Percentiles rank a stretch among this genome's conserved stretches.
These are phyloP conservation scores for Scomberomorus guttatus DNA, from an alignment of 2,797 vertebrate species.

Conservation along the genomic window DNA sequence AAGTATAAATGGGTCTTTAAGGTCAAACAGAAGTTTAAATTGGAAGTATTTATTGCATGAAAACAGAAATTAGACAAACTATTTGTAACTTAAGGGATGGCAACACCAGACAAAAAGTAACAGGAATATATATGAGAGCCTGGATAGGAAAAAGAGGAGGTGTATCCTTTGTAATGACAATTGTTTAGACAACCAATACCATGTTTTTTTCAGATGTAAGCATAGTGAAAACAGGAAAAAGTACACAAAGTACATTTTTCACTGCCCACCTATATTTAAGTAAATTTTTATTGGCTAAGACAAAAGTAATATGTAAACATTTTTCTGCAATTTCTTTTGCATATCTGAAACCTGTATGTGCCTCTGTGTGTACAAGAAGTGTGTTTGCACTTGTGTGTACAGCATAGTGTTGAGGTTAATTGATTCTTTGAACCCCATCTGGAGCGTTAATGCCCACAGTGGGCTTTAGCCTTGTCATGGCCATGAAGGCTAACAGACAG, in stretches of 20 bases:
- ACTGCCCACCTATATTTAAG: background rate
- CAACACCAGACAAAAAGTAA: no score
- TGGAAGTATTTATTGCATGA: no score
- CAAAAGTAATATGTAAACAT: background rate
- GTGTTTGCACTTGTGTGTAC: background rate
- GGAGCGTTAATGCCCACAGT: conserved; percentile 39
- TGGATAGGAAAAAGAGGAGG: no score
- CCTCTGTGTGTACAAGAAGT: background rate
- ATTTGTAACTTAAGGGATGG: background rate
- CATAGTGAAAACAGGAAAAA: background rate
- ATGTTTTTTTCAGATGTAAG: background rate
- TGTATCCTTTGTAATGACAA: no score
- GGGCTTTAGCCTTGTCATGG: conserved; percentile 36
- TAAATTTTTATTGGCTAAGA: background rate
- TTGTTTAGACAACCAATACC: no score
- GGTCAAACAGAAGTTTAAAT: no score
- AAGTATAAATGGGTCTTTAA: no score
- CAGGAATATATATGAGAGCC: no score
- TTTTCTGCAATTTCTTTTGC: background rate
- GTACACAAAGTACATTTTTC: background rate
- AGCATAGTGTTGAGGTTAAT: conserved; percentile 38
- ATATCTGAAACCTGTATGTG: background rate
- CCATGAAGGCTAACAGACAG: conserved; percentile 11
- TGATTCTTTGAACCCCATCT: conserved; percentile 58
- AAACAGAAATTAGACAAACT: background rate